phyloP scores from a whole-genome alignment of 1,140 invertebrate species.

The Lordiphosa stackelbergi region DNA sequence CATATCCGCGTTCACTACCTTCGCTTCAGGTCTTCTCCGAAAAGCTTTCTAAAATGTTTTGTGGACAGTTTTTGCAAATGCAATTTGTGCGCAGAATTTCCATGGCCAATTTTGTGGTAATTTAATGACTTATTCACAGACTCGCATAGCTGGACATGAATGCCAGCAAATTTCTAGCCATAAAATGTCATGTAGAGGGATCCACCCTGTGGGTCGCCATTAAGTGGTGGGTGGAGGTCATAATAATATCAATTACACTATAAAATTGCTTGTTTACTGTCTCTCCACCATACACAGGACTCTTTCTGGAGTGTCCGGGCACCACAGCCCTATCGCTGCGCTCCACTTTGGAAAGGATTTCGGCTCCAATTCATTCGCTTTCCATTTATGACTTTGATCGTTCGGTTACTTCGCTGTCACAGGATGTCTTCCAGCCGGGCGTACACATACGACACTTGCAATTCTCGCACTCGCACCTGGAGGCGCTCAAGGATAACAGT shows the following conservation, averaged over 20 bases:
- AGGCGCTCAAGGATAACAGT: slow-evolving; percentile 85
- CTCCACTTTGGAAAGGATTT: slow-evolving; percentile 78
- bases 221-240: background rate
- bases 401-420: slow-evolving; percentile 83
- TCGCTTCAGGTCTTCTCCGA: too few species aligned
- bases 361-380: slow-evolving; percentile 87
- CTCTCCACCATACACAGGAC: slow-evolving; percentile 78
- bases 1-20: too few species aligned
- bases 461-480: slow-evolving; percentile 88
- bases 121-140: too few species aligned
- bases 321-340: slow-evolving; percentile 77
- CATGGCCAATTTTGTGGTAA: too few species aligned
- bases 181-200: background rate
- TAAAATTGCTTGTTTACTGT: slow-evolving; percentile 20
- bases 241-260: slow-evolving; percentile 30
- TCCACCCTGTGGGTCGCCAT: background rate
- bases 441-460: slow-evolving; percentile 87
- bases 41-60: too few species aligned
- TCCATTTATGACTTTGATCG: slow-evolving; percentile 91
- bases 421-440: slow-evolving; percentile 84
- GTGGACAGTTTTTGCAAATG: too few species aligned
- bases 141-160: background rate
- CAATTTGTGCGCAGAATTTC: too few species aligned
- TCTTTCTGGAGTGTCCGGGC: slow-evolving; percentile 91
- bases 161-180: too few species aligned